Evolutionary conservation across 2,113 vertebrate species (phyloP).

Genomic region (Microtus richardsoni): DNA sequence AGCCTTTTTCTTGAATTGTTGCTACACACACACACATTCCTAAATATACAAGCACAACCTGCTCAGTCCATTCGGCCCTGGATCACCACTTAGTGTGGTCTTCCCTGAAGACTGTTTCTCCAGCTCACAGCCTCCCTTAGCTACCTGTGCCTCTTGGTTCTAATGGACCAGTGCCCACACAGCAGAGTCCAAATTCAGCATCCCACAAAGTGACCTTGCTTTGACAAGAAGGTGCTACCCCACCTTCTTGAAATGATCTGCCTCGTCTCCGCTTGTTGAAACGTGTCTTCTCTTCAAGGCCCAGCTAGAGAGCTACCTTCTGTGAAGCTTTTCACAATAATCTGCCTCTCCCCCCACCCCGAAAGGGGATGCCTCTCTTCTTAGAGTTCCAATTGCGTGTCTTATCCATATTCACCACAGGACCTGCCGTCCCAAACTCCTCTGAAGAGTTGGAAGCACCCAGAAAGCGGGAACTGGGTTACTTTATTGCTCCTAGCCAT

Average conservation of each 20-base stretch:
- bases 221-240: not conserved
- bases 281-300: not conserved
- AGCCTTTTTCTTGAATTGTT: not conserved
- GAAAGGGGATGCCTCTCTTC: not conserved
- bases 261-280: not conserved
- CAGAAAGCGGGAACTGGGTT: not conserved
- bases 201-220: not conserved
- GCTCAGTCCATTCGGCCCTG: not conserved
- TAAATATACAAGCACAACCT: not conserved
- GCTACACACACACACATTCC: not conserved
- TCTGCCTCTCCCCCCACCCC: not conserved
- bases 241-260: slow-evolving; percentile 14
- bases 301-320: not conserved
- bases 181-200: not conserved
- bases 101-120: no score
- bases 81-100: not conserved
- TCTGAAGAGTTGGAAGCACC: not conserved
- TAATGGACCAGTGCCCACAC: not conserved
- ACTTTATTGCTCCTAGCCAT: not conserved
- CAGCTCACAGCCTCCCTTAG: not conserved
- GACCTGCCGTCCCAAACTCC: not conserved
- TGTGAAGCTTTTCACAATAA: not conserved
- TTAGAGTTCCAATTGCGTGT: not conserved
- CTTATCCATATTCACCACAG: not conserved
- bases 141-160: not conserved